These are phyloP conservation scores for Pygocentrus nattereri DNA, from an alignment of 2,797 vertebrate species.

Conservation along the genomic window DNA sequence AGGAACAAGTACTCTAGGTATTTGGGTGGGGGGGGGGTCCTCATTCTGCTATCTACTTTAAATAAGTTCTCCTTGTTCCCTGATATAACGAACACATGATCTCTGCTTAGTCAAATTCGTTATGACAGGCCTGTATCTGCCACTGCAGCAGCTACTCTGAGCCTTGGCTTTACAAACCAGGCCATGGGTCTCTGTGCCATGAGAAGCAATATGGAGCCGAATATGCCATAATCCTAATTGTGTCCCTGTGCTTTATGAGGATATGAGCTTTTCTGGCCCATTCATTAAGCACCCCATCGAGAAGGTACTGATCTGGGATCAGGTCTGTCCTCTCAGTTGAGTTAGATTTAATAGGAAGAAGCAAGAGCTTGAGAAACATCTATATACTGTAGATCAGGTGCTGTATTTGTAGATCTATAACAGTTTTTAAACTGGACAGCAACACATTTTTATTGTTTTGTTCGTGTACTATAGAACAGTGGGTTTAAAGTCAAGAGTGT, in stretches of 20 bases:
- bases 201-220: slow-evolving; percentile 22
- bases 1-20: not conserved
- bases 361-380: not conserved
- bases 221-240: slow-evolving; percentile 4
- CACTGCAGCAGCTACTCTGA: slow-evolving; percentile 23
- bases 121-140: slow-evolving; percentile 52
- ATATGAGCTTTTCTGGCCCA: not conserved
- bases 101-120: slow-evolving; percentile 51
- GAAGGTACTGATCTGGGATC: not conserved
- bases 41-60: slow-evolving; percentile 44
- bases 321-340: not conserved
- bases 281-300: not conserved
- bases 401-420: no score
- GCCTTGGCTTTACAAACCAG: slow-evolving; percentile 27
- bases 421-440: no score
- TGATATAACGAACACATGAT: slow-evolving; percentile 60
- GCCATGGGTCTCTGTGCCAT: slow-evolving; percentile 2
- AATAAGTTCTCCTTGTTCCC: slow-evolving; percentile 49
- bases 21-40: not conserved
- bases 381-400: no score
- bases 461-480: no score
- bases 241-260: slow-evolving; percentile 1
- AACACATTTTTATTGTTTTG: no score
- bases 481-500: no score
- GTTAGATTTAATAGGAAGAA: not conserved